Base-by-base conservation (phyloP, 2,113 vertebrate species). In the Anolis carolinensis region DNA sequence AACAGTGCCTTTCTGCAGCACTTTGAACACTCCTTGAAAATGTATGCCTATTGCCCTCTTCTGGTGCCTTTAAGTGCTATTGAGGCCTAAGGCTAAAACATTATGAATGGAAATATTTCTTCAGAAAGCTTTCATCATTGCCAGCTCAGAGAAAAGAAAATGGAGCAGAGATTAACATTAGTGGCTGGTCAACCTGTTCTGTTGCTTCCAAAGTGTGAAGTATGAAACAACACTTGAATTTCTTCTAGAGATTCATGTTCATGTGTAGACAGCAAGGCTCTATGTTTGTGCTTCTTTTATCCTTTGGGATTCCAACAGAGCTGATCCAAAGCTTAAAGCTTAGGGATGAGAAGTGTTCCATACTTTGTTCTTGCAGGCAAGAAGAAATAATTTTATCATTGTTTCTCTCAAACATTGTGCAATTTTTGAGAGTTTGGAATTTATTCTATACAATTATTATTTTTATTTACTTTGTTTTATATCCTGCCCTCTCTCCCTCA, bases 131-230 rank as follows among this genome's bases (percentile, higher is more conserved):
- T 59, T 16, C 1, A 82, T 3, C 4, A 82, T 8, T 7, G 8
- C 34, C 6, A 5, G 71, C 5, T 73, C 84, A 87, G 63, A 65
- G 23, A 32, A 55, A 65, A 59, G 7, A 4, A 83, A 67, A 88
- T 4, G 7, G 68, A 90, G 76, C 3, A n/a, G 11, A 72, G 73
- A 82, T 27, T 6, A 80, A 48, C 0, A 63, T 11, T 9, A 2
- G 0, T 0, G 0, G 50, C 44, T 13, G 9, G 55, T 32, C 23
- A 20, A 13, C 65, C 1, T 2, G 10, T 50, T 0, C 0, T 4
- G 1, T 0, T 0, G 67, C 68, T 18, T 11, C 7, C 0, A 0
- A 8, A 7, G 23, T 77, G 30, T 55, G 7, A 79, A 23, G 52
- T n/a, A 27, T 18, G 34, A n/a, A 68, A 68, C 32, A 23, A 11